phyloP scores from a whole-genome alignment of 2,888 invertebrate genomes.

The Laothoe populi region DNA sequence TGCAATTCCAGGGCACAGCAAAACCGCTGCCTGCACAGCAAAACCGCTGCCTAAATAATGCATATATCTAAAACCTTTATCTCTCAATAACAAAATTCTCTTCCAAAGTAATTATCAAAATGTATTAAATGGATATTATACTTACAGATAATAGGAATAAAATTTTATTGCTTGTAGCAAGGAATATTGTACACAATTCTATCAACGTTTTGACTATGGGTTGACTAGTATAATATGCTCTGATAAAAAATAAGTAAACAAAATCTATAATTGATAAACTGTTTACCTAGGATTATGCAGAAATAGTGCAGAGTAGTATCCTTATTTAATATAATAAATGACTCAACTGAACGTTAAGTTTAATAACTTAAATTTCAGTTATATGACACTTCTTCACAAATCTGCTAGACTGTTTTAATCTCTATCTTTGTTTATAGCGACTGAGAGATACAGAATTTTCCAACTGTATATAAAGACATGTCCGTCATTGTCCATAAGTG shows the following conservation, averaged over 20 bases:
- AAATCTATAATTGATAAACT: neutral
- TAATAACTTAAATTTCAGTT: too few species aligned
- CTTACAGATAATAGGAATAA: neutral
- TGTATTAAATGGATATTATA: too few species aligned
- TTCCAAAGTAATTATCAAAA: neutral
- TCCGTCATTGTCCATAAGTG: conserved; percentile 22
- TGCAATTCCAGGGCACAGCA: too few species aligned
- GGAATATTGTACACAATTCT: neutral
- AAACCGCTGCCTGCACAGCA: too few species aligned
- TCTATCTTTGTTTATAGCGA: conserved; percentile 26
- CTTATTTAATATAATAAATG: too few species aligned
- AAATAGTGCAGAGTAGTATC: too few species aligned
- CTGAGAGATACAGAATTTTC: conserved; percentile 38
- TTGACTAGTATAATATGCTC: neutral
- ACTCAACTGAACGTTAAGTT: too few species aligned
- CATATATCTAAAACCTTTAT: too few species aligned
- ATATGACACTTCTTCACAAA: neutral
- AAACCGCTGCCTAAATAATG: too few species aligned
- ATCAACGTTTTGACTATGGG: neutral
- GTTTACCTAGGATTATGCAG: too few species aligned
- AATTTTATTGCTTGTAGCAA: neutral
- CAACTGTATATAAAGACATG: conserved; percentile 55
- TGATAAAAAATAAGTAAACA: neutral
- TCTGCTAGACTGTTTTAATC: neutral
- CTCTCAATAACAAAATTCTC: neutral